A percentile compares a stretch with the other conserved stretches of the same genome.
Conservation (phyloP, 1,140 invertebrate species). For the Sycobia sp. region DNA sequence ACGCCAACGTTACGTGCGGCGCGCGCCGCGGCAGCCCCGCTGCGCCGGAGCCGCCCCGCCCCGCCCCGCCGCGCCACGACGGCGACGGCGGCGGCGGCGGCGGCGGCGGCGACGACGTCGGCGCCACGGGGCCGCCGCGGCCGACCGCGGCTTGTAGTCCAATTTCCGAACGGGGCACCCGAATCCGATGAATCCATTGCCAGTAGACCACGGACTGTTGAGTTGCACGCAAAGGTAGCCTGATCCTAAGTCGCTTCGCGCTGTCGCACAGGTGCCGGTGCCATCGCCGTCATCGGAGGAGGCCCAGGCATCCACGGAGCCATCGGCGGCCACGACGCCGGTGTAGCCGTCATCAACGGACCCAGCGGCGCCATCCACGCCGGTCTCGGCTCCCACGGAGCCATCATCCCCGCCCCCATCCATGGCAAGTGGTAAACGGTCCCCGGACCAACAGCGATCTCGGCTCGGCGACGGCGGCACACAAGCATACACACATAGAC, state of each 20-base stretch:
- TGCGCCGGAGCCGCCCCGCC: too few relatives aligned
- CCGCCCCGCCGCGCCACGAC: too few relatives aligned
- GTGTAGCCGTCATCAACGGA: constrained; percentile 62
- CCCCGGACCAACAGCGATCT: constrained; percentile 54
- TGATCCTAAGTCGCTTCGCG: constrained; percentile 31
- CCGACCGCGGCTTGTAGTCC: too few relatives aligned
- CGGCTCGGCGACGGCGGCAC: constrained; percentile 62
- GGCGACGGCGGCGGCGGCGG: too few relatives aligned
- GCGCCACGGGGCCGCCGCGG: too few relatives aligned
- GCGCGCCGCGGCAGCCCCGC: too few relatives aligned
- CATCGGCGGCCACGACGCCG: constrained; percentile 59
- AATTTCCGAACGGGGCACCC: too few relatives aligned
- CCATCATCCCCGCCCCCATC: constrained; percentile 58
- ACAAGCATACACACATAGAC: too few relatives aligned
- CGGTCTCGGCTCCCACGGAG: constrained; percentile 61
- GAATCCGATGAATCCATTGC: not conserved
- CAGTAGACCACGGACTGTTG: not conserved
- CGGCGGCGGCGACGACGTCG: too few relatives aligned
- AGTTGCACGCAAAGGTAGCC: constrained; percentile 21
- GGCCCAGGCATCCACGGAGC: constrained; percentile 55
- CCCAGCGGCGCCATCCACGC: constrained; percentile 62
- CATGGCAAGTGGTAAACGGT: constrained; percentile 58
- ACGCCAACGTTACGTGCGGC: too few relatives aligned
- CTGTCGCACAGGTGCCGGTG: constrained; percentile 44
- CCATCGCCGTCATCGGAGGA: constrained; percentile 59